These are phyloP conservation scores for Cotesia congregata DNA, from an alignment of 2,888 invertebrate species.

Conservation along the genomic window DNA sequence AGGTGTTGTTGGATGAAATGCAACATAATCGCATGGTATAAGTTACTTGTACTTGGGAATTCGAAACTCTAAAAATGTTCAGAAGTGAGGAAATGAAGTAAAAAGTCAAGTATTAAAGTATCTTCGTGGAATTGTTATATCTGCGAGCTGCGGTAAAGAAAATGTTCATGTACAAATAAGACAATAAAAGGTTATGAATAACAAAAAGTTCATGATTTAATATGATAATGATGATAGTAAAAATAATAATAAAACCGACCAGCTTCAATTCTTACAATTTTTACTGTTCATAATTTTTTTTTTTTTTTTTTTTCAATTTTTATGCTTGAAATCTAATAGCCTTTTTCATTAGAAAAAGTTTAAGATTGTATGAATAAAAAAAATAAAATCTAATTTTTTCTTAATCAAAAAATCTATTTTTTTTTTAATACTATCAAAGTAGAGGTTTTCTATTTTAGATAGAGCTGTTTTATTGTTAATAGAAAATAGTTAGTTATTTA, in stretches of 20 bases:
- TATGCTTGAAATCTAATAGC: background rate
- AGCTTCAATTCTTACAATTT: background rate
- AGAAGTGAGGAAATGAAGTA: background rate
- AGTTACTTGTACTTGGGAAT: background rate
- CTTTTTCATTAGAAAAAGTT: background rate
- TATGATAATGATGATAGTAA: background rate
- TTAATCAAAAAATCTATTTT: background rate
- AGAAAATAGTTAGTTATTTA: background rate
- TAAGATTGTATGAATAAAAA: background rate
- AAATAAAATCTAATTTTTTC: background rate
- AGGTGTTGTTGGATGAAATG: background rate
- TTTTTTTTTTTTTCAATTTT: background rate
- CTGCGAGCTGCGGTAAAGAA: background rate
- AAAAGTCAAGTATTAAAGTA: background rate
- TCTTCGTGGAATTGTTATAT: constrained; percentile 5
- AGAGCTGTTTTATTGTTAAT: background rate
- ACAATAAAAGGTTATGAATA: constrained; percentile 1
- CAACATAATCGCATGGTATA: background rate
- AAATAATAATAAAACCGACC: background rate
- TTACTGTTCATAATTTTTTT: background rate
- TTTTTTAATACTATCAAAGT: constrained; percentile 18
- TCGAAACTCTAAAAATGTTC: background rate
- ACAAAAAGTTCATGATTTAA: background rate
- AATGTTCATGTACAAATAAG: background rate
- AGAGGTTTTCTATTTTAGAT: constrained; percentile 6